phyloP scores from a whole-genome alignment of 2,797 vertebrate species.

The Lophius americanus region DNA sequence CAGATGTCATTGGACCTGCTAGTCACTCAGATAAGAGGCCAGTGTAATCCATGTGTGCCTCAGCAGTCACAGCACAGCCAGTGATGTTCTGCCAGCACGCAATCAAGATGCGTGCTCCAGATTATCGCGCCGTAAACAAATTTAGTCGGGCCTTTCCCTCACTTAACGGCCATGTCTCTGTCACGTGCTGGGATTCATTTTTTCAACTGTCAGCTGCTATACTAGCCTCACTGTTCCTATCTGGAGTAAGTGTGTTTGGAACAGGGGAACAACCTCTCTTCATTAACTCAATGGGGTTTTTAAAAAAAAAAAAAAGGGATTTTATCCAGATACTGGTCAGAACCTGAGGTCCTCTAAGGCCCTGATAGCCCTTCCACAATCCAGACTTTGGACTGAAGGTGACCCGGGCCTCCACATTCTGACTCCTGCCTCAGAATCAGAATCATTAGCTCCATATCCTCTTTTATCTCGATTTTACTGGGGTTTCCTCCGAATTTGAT shows the following conservation, averaged over 20 bases:
- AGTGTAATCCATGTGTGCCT: slow-evolving; percentile 52
- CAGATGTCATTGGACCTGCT: slow-evolving; percentile 54
- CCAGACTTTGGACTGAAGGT: no score
- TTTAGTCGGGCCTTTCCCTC: slow-evolving; percentile 47
- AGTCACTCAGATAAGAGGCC: slow-evolving; percentile 68
- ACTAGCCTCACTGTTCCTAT: slow-evolving; percentile 14
- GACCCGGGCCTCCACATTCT: no score
- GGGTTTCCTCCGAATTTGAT: no score
- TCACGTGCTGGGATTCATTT: slow-evolving; percentile 13
- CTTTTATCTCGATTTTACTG: no score
- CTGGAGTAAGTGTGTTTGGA: slow-evolving; percentile 16
- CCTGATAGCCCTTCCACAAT: no score
- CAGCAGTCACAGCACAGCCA: slow-evolving; percentile 54
- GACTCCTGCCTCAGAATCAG: no score
- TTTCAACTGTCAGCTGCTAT: slow-evolving; percentile 46
- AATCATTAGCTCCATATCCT: no score
- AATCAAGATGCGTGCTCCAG: slow-evolving; percentile 77
- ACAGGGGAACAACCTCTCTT: slow-evolving; percentile 18
- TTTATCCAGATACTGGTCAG: no score
- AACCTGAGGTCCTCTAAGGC: no score
- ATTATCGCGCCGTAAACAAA: slow-evolving; percentile 77
- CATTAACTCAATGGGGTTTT: no score
- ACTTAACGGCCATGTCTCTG: slow-evolving; percentile 38
- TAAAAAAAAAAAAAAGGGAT: no score
- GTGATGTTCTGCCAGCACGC: slow-evolving; percentile 73